Evolutionary conservation across 2,113 vertebrate genomes (phyloP), one percentile per base, ranked within the genome.

Genomic region (Cryptomyrus ogoouensis): DNA sequence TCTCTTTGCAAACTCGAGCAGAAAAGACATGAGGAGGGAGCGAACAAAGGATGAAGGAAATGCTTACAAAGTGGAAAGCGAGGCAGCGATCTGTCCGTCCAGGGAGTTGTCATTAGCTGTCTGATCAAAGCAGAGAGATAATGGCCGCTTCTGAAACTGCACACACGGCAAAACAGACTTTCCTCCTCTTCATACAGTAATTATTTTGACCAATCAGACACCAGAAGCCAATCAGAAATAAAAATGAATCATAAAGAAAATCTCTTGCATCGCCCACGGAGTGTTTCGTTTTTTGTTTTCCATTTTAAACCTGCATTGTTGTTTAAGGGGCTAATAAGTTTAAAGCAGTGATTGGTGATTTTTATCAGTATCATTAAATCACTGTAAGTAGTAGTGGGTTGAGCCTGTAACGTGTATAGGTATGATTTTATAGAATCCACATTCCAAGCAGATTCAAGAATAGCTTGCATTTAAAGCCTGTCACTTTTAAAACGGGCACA

Each of bases 61-160:
- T 86, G 83, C 83, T 86, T 86, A 86, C 83, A 86, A 86, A 86
- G 83, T 84, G 0, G 24, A 44, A 84, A 84, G 42, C 24, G 21
- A 46, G n/a, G 42, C 42, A 6, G 46, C 42, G 8, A 31, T 70
- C 53, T 74, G 39, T 49, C 88, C 27, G 1, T 74, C n/a, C 44
- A 1, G 53, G 42, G 35, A 15, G 10, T 17, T 24, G 58, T 77
- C 17, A 89, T 89, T 89, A 83, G 88, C 44, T 21, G 58, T 39
- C 50, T 53, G 66, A 83, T 89, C 88, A 89, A 39, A 83, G 52
- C 35, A 5, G 35, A 46, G 44, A 50, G 88, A 77, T 80, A 50
- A 74, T 35, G 88, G 35, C 15, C 15, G 47, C 42, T 27, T 10
- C 44, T 70, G 35, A 7, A 50, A 88, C 17, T 19, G 70, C 88